Base-by-base conservation (phyloP, 2,113 vertebrate species). In the Rhinoptilus africanus region DNA sequence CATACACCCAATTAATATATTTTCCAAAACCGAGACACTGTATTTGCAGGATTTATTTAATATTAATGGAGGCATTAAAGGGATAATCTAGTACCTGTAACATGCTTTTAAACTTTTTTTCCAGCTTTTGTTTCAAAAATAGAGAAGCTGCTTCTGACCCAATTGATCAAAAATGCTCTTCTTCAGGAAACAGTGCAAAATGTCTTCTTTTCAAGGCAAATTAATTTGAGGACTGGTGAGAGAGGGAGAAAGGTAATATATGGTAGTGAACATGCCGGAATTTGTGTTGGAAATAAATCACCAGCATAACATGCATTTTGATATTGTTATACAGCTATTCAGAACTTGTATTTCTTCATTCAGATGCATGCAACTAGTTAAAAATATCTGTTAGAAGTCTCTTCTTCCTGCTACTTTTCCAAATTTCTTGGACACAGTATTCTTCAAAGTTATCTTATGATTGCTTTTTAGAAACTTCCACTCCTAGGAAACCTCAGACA, bases 1-100 rank as follows among this genome's bases (percentile, higher is more conserved):
- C 82, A 57, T 88, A 91, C 83, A 93, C 92, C 78, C 93, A 93
- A 94, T 96, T 96, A 94, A 94, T 97, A 83, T 90, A 88, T 92
- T 92, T 96, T 93, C 85, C 71, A 80, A 90, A 96, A 80, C 78
- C 1, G 7, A 92, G 88, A 89, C 54, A 73, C 63, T 27, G 60
- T 92, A 82, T 89, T 96, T 89, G 34, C 39, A 93, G 89, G 74
- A 85, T 93, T 94, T 93, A 85, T 93, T 95, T 92, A 93, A 95
- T 92, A 93, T 88, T 97, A 94, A 96, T 93, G 75, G 37, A 37
- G 20, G 54, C 59, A 85, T 85, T 92, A 90, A 88, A 94, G n/a
- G 67, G 54, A 94, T 96, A 85, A 93, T 94, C 57, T 77, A 93
- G 45, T 93, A 93, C 50, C 54, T 92, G 59, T 75, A 89, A 92